phyloP scores from a whole-genome alignment of 2,113 vertebrate genomes.

The Ursus arctos region DNA sequence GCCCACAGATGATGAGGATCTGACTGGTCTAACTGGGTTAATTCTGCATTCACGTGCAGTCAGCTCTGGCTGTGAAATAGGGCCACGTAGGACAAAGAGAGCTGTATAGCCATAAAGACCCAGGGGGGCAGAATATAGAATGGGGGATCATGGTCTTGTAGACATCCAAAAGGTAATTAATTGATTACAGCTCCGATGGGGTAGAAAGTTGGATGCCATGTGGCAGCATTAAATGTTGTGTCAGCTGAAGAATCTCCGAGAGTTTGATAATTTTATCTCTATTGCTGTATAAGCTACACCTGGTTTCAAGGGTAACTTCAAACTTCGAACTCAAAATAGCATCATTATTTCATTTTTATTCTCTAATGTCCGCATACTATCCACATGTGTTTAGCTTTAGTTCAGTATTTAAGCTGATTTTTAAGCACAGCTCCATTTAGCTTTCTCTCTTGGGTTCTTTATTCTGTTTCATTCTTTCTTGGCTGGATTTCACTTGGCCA shows the following conservation, averaged over 20 bases:
- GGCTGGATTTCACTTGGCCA: neutral
- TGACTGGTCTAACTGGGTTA: neutral
- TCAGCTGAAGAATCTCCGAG: neutral
- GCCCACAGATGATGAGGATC: neutral
- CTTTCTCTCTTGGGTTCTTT: neutral
- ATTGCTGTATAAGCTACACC: neutral
- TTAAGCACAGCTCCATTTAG: neutral
- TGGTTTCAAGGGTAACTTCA: conserved; percentile 6
- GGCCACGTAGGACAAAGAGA: neutral
- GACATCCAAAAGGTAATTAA: neutral
- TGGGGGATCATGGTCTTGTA: neutral
- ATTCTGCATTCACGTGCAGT: neutral
- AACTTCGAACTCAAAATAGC: neutral
- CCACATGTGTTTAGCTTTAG: neutral
- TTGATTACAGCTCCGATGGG: neutral
- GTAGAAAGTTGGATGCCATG: neutral
- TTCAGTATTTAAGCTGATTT: neutral
- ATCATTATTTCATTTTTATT: conserved; percentile 19
- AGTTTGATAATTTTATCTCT: neutral
- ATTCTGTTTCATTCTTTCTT: neutral
- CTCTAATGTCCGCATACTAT: neutral
- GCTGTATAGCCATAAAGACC: neutral
- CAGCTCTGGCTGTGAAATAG: neutral
- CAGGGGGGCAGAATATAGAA: neutral
- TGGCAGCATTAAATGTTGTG: neutral